These are phyloP conservation scores for Tenthredo mesomela DNA, from an alignment of 2,888 invertebrate species.

Conservation along the genomic window DNA sequence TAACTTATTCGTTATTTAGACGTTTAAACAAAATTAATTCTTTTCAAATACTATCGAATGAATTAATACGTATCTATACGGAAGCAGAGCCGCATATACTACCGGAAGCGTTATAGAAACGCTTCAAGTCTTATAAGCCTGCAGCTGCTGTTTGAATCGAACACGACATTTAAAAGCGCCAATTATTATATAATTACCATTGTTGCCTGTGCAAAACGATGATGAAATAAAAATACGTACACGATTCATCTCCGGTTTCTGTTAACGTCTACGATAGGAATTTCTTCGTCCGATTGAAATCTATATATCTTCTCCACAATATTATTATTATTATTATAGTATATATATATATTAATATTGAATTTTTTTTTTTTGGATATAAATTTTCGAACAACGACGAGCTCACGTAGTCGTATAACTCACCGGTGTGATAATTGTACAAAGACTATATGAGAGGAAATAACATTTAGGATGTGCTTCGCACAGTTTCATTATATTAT, in stretches of 20 bases:
- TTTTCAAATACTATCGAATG: background rate
- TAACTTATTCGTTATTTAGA: background rate
- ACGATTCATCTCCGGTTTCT: constrained; percentile 5
- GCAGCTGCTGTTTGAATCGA: background rate
- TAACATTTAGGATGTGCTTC: background rate
- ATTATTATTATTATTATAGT: too few relatives aligned
- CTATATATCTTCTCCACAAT: background rate
- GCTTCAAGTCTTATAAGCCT: background rate
- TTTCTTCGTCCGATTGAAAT: background rate
- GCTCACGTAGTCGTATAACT: background rate
- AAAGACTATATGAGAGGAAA: background rate
- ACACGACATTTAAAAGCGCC: background rate
- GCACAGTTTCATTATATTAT: background rate
- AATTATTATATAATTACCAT: background rate
- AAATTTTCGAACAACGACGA: background rate
- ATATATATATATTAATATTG: background rate
- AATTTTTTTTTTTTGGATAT: background rate
- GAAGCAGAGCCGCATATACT: background rate
- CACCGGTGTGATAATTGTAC: background rate
- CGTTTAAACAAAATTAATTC: background rate
- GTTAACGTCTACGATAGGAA: background rate
- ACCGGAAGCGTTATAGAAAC: background rate
- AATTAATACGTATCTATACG: background rate
- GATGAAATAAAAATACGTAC: background rate
- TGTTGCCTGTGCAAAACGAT: background rate